Evolutionary conservation across 2,888 invertebrate genomes (phyloP).

Genomic region (Brachynemurus nebulosus): DNA sequence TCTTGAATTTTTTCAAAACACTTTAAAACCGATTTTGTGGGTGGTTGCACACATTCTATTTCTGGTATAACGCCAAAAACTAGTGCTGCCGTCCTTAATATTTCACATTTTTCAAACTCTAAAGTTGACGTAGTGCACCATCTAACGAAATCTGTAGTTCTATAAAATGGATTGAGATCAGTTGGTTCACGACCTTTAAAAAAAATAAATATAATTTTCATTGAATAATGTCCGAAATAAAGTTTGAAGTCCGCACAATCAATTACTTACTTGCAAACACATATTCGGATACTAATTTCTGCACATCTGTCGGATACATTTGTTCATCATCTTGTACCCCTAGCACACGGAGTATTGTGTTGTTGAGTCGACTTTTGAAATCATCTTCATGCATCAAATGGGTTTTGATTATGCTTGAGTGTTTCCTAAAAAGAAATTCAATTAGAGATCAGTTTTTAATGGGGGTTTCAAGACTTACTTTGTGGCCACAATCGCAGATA

Average conservation of each 20-base stretch:
- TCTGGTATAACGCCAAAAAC: constrained; percentile 39
- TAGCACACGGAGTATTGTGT: neutral
- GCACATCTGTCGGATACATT: neutral
- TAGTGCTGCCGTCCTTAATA: constrained; percentile 36
- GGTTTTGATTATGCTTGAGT: neutral
- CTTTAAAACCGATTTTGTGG: constrained; percentile 30
- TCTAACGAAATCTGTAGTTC: constrained; percentile 23
- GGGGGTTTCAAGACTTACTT: constrained; percentile 27
- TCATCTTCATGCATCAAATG: neutral
- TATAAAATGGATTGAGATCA: neutral
- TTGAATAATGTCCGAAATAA: too few relatives aligned
- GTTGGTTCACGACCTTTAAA: constrained; percentile 19
- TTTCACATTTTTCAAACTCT: constrained; percentile 40
- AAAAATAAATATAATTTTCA: neutral
- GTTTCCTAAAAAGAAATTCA: neutral
- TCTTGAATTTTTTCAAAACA: constrained; percentile 37
- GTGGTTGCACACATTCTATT: constrained; percentile 32
- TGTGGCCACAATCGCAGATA: constrained; percentile 37
- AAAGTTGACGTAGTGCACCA: constrained; percentile 40
- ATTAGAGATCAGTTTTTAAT: neutral
- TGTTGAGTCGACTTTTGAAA: neutral
- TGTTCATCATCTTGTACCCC: neutral
- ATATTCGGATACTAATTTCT: neutral
- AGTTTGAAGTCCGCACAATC: too few relatives aligned
- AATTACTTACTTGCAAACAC: neutral